Percentiles rank a stretch among this genome's conserved stretches.
These are phyloP conservation scores for Aphidius colemani DNA, from an alignment of 2,888 invertebrate species.

Conservation along the genomic window DNA sequence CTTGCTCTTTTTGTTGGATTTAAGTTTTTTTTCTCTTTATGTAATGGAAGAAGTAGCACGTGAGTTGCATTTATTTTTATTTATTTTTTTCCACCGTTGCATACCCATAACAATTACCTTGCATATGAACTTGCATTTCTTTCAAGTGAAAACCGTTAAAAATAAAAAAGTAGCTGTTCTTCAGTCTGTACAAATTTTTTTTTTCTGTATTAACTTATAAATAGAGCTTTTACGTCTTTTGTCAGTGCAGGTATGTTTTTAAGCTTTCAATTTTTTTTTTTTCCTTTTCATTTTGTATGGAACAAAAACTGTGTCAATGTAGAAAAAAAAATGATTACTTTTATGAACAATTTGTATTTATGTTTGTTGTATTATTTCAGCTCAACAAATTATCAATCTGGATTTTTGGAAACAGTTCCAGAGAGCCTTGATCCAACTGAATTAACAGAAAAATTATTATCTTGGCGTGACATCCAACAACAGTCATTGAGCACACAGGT, in stretches of 20 bases:
- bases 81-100: no score
- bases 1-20: no score
- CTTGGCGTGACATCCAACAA: conserved; percentile 45
- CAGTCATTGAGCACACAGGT: not conserved
- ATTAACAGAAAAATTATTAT: conserved; percentile 50
- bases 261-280: not conserved
- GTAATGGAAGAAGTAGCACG: no score
- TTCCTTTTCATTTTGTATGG: not conserved
- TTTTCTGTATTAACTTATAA: not conserved
- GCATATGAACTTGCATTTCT: conserved; percentile 25
- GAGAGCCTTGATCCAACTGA: conserved; percentile 49
- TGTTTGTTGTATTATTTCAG: conserved; percentile 28
- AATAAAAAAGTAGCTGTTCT: not conserved
- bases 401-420: conserved; percentile 33
- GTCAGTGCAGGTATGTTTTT: not conserved
- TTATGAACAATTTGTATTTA: not conserved
- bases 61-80: no score
- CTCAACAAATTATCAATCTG: conserved; percentile 41
- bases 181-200: not conserved
- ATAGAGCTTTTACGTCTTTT: not conserved
- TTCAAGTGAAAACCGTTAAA: conserved; percentile 35
- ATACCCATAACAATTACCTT: no score
- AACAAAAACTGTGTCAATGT: not conserved
- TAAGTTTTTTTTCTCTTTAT: no score
- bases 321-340: conserved; percentile 3